These are phyloP conservation scores for Diogma glabrata DNA, from an alignment of 2,888 invertebrate species.

Conservation along the genomic window DNA sequence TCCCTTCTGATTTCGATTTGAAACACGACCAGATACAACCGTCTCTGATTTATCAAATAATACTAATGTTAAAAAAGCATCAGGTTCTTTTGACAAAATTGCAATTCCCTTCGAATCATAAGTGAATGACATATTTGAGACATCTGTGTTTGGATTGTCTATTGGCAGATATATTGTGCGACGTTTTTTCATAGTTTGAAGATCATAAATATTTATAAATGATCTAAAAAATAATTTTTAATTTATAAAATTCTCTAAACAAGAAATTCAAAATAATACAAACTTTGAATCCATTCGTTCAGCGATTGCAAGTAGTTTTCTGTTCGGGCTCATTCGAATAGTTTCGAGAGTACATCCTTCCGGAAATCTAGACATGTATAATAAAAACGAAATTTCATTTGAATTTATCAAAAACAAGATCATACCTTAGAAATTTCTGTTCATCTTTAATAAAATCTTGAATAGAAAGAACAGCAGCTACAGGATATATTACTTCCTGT, in stretches of 20 bases:
- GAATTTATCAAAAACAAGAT: background rate
- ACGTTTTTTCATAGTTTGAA: conserved; percentile 54
- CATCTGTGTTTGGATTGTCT: conserved; percentile 48
- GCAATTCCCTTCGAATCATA: conserved; percentile 71
- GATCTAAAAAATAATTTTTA: conserved; percentile 15
- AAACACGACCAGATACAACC: conserved; percentile 28
- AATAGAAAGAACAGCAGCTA: conserved; percentile 61
- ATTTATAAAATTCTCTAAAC: background rate
- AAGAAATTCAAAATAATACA: background rate
- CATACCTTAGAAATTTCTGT: conserved; percentile 55
- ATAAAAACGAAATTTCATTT: background rate
- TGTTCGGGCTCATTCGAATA: conserved; percentile 30
- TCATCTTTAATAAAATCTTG: conserved; percentile 61
- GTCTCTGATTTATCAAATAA: conserved; percentile 65
- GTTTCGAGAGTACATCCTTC: conserved; percentile 28
- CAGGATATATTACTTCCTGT: conserved; percentile 68
- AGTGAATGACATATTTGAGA: conserved; percentile 64
- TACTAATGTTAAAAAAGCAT: conserved; percentile 49
- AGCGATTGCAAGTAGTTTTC: conserved; percentile 31
- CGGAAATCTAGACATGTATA: conserved; percentile 25
- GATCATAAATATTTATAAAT: conserved; percentile 46
- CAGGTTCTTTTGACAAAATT: conserved; percentile 71
- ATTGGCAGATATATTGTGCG: conserved; percentile 53
- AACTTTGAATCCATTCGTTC: conserved; percentile 21
- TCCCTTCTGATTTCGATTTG: conserved; percentile 25